A percentile compares a stretch with the other conserved stretches of the same genome.
Evolutionary conservation across 2,888 invertebrate species (phyloP).

Genomic region (Osedax frankpressi): DNA sequence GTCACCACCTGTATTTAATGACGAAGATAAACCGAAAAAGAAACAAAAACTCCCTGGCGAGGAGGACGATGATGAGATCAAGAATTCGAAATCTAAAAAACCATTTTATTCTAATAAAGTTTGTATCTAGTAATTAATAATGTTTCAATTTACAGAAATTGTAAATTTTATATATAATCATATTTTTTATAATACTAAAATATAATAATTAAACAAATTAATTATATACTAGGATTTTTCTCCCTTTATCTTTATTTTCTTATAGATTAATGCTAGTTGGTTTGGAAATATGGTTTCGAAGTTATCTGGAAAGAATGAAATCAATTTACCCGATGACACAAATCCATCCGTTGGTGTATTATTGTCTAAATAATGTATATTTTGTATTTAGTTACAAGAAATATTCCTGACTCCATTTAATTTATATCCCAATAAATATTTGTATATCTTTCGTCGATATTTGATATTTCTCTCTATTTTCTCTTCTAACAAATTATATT

Average conservation of each 20-base stretch:
- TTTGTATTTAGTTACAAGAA: too few species aligned
- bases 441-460: too few species aligned
- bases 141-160: too few species aligned
- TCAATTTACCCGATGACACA: constrained; percentile 87
- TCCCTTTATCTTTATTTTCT: too few species aligned
- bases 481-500: neutral
- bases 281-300: constrained; percentile 75
- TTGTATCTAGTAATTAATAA: too few species aligned
- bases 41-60: constrained; percentile 23
- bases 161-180: too few species aligned
- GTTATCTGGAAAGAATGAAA: constrained; percentile 75
- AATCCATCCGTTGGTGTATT: constrained; percentile 62
- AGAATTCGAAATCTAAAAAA: constrained; percentile 8
- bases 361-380: too few species aligned
- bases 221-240: too few species aligned
- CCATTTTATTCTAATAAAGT: constrained; percentile 15
- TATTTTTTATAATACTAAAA: too few species aligned
- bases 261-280: constrained; percentile 52
- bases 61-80: constrained; percentile 19
- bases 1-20: neutral
- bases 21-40: constrained; percentile 13
- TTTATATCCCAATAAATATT: too few species aligned
- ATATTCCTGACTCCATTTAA: too few species aligned
- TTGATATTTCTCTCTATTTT: neutral
- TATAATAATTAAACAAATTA: too few species aligned